Conservation (phyloP, 2,113 vertebrate genomes). For the Tichodroma muraria region DNA sequence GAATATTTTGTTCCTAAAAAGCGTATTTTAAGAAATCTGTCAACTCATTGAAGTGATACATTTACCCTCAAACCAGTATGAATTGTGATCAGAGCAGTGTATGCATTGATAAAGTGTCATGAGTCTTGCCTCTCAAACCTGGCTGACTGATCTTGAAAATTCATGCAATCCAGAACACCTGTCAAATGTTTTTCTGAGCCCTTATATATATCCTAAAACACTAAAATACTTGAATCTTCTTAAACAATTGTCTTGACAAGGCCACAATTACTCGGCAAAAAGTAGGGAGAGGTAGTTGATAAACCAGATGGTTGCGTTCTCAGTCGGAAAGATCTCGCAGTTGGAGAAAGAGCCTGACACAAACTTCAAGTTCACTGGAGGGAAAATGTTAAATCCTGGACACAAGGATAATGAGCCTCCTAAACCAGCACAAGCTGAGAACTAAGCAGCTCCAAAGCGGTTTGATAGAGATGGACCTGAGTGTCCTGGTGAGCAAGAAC, state of each 20-base stretch:
- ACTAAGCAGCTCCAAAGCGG: background rate
- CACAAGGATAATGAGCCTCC: background rate
- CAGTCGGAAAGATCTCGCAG: background rate
- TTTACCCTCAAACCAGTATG: background rate
- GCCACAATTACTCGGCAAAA: background rate
- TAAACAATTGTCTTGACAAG: background rate
- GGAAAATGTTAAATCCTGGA: background rate
- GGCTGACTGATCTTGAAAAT: background rate
- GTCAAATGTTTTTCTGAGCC: background rate
- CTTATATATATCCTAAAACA: background rate
- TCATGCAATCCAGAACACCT: background rate
- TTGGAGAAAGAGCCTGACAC: background rate
- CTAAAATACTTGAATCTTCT: background rate
- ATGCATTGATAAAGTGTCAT: background rate
- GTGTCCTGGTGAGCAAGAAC: background rate
- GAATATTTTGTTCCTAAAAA: background rate
- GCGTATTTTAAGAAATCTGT: background rate
- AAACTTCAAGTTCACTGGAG: background rate
- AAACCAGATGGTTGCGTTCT: rapidly evolving
- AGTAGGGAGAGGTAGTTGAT: background rate
- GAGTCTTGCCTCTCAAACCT: background rate
- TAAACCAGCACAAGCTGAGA: background rate
- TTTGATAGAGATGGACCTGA: background rate
- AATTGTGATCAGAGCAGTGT: background rate
- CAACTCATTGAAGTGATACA: background rate